Conservation (phyloP, 2,797 vertebrate species). For the Trematomus bernacchii region DNA sequence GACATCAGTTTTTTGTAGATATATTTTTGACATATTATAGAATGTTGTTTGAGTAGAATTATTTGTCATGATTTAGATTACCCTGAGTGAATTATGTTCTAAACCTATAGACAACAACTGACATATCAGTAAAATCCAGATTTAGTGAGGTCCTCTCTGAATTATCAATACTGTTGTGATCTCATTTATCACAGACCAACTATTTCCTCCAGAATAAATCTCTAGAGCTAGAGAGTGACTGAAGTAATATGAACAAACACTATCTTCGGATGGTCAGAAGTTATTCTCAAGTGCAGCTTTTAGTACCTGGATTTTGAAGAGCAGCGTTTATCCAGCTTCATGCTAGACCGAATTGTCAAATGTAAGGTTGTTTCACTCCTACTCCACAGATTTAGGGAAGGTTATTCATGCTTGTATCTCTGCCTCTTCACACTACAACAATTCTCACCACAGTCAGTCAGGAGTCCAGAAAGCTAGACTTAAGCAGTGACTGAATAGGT, state of each 20-base stretch:
- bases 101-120: slow-evolving; percentile 3
- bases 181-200: slow-evolving; percentile 18
- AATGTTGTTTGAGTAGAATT: not conserved
- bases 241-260: not conserved
- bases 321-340: slow-evolving; percentile 30
- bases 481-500: not conserved
- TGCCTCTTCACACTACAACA: not conserved
- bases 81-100: not conserved
- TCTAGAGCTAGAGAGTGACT: slow-evolving; percentile 1
- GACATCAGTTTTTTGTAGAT: not conserved
- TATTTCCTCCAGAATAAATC: slow-evolving; percentile 10
- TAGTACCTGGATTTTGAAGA: slow-evolving; percentile 18
- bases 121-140: slow-evolving; percentile 10
- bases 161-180: slow-evolving; percentile 6
- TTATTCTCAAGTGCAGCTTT: not conserved
- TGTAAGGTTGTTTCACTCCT: not conserved
- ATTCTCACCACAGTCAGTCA: too few species aligned
- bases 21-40: not conserved
- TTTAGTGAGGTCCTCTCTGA: slow-evolving; percentile 12
- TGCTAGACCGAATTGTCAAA: slow-evolving; percentile 11
- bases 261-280: not conserved
- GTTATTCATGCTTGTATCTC: slow-evolving; percentile 1
- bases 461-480: not conserved
- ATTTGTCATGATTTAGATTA: not conserved
- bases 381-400: slow-evolving; percentile 17